These are phyloP conservation scores for Columba guinea DNA, from an alignment of 2,797 vertebrate genomes.

Conservation along the genomic window DNA sequence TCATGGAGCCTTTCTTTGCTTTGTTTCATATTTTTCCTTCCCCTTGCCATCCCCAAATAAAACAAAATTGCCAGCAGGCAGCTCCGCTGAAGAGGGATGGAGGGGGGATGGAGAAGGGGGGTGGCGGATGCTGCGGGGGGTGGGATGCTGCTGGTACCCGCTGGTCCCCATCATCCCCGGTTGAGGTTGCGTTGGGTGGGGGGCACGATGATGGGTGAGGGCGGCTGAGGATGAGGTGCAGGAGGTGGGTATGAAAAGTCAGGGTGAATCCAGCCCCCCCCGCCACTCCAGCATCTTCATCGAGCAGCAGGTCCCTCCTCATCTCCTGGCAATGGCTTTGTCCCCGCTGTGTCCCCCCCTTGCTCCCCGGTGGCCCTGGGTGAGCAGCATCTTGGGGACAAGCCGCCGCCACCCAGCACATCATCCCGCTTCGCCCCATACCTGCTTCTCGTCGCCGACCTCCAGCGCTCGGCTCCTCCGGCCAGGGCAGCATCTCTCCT, in stretches of 20 bases:
- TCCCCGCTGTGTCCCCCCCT: background rate
- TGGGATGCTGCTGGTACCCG: background rate
- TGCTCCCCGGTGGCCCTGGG: background rate
- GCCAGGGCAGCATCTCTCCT: background rate
- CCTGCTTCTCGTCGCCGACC: slow-evolving; percentile 7
- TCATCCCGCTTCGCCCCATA: background rate
- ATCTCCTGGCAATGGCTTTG: background rate
- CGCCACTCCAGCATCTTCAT: background rate
- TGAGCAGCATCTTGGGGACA: background rate
- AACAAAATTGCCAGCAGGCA: background rate
- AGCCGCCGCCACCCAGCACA: background rate
- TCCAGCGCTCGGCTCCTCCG: background rate
- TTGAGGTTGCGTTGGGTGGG: background rate
- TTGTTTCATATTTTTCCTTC: background rate
- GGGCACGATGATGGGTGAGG: background rate
- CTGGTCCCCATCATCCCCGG: background rate
- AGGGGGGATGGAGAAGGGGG: background rate
- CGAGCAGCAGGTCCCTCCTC: background rate
- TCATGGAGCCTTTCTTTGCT: slow-evolving; percentile 41
- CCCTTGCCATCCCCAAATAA: rapidly evolving
- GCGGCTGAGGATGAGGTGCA: background rate
- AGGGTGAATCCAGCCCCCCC: background rate
- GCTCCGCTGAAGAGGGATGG: background rate
- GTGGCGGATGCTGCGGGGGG: background rate
- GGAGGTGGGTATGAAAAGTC: background rate